Percentiles rank a stretch among this genome's conserved stretches.
phyloP scores from a whole-genome alignment of 2,797 vertebrate genomes.

The Fratercula arctica region DNA sequence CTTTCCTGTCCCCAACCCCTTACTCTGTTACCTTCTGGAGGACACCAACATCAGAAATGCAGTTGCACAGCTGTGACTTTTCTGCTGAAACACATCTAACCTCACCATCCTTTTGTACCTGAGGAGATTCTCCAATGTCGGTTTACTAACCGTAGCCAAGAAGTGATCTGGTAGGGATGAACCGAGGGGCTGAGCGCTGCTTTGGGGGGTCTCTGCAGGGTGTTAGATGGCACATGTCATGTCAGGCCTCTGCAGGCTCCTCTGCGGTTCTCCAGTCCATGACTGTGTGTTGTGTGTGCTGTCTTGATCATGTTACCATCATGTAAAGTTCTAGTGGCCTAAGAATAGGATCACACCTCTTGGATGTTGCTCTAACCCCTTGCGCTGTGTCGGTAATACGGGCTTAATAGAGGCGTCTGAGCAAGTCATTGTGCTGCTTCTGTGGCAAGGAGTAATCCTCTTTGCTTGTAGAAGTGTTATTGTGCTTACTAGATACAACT shows the following conservation, averaged over 20 bases:
- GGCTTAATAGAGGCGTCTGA: slow-evolving; percentile 27
- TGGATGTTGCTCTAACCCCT: neutral
- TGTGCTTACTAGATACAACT: neutral
- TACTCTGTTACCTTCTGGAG: neutral
- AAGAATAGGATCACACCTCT: neutral
- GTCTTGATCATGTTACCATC: neutral
- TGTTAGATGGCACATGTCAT: accelerated
- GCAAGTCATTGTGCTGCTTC: slow-evolving; percentile 2
- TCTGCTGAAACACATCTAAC: neutral
- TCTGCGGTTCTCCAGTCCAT: accelerated
- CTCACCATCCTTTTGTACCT: neutral
- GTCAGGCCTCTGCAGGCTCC: neutral
- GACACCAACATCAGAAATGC: neutral
- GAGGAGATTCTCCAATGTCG: neutral
- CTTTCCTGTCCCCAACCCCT: accelerated
- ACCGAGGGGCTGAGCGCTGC: neutral
- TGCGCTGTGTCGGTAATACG: neutral
- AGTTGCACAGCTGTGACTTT: neutral
- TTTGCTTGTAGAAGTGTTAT: neutral
- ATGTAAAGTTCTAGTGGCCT: neutral
- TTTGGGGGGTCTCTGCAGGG: neutral
- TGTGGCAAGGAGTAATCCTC: slow-evolving; percentile 41
- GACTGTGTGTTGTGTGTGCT: neutral
- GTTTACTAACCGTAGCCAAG: neutral
- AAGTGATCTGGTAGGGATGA: neutral